These are phyloP conservation scores for Diplosoma virens DNA, from an alignment of 23 tunicate genomes.

Conservation along the genomic window DNA sequence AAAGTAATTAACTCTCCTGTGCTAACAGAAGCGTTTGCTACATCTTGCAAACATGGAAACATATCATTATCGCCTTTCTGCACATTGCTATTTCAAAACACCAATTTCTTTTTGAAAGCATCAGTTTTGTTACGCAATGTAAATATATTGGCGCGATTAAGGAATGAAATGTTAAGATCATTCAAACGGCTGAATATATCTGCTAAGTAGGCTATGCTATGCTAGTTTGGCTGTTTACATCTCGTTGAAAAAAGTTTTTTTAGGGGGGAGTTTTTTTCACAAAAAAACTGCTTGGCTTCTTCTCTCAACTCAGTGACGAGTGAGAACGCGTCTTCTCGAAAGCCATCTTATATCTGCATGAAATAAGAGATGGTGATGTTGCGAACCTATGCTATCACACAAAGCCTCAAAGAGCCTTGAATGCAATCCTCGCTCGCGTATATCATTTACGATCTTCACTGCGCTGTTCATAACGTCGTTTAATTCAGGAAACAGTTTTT, in stretches of 20 bases:
- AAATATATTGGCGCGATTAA: conserved; percentile 35
- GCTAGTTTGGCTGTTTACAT: conserved; percentile 36
- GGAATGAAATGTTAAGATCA: conserved; percentile 26
- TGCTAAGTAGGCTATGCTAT: conserved; percentile 43
- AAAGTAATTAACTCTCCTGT: conserved; percentile 22
- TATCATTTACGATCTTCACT: conserved; percentile 27
- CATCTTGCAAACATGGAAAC: conserved; percentile 46
- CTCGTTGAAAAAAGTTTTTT: conserved; percentile 38
- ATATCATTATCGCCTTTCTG: conserved; percentile 46
- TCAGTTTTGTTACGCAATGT: conserved; percentile 49
- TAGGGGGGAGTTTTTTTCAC: conserved; percentile 37
- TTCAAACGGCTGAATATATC: no score
- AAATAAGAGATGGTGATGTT: conserved; percentile 30
- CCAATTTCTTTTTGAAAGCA: no score
- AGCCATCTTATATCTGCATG: conserved; percentile 32
- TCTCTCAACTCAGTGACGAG: conserved; percentile 1
- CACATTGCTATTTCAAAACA: conserved; percentile 40
- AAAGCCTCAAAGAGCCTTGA: conserved; percentile 27
- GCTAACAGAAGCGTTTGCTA: conserved; percentile 44
- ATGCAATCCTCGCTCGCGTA: conserved; percentile 29
- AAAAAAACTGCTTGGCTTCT: not conserved
- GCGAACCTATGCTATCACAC: no score
- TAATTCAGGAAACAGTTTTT: conserved; percentile 33
- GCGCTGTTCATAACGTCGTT: conserved; percentile 37
- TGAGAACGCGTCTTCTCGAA: conserved; percentile 26